Conservation (phyloP, 1,140 invertebrate species). For the Drosophila kohkoa region DNA sequence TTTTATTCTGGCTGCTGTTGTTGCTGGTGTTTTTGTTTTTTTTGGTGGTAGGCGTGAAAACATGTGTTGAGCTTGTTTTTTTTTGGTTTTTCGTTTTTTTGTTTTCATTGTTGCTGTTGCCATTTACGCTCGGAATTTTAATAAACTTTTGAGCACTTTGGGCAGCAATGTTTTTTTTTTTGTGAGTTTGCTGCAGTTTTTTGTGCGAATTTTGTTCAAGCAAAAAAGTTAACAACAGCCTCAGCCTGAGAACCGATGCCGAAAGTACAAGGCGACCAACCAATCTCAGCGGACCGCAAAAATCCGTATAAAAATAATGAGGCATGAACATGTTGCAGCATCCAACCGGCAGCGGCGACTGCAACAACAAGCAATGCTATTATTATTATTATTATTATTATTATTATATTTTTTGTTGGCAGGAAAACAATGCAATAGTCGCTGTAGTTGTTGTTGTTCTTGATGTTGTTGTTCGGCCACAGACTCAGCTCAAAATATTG, state of each 20-base stretch:
- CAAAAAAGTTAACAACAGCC: conserved; percentile 25
- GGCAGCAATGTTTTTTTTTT: conserved; percentile 1
- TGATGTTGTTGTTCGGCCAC: no score
- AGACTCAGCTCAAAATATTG: conserved; percentile 66
- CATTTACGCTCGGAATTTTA: conserved; percentile 71
- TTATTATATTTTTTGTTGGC: conserved; percentile 59
- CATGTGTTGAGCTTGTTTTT: conserved; percentile 55
- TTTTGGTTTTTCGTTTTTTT: conserved; percentile 24
- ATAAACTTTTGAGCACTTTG: conserved; percentile 70
- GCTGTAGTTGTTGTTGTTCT: conserved; percentile 17
- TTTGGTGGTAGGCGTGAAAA: conserved; percentile 75
- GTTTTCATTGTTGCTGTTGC: conserved; percentile 34
- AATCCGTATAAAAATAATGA: conserved; percentile 83
- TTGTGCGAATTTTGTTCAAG: conserved; percentile 10
- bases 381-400: conserved; percentile 68
- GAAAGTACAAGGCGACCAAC: conserved; percentile 59
- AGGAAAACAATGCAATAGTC: conserved; percentile 73
- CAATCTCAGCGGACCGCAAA: conserved; percentile 77
- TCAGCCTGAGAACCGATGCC: conserved; percentile 62
- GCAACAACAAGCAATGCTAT: conserved; percentile 47
- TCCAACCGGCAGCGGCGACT: conserved; percentile 39
- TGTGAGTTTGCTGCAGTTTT: conserved; percentile 34
- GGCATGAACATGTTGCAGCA: conserved; percentile 80
- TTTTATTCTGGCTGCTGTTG: conserved; percentile 44
- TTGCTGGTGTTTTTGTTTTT: conserved; percentile 1